Conservation (phyloP, 2,888 invertebrate genomes). For the Drosophila tanythrix region DNA sequence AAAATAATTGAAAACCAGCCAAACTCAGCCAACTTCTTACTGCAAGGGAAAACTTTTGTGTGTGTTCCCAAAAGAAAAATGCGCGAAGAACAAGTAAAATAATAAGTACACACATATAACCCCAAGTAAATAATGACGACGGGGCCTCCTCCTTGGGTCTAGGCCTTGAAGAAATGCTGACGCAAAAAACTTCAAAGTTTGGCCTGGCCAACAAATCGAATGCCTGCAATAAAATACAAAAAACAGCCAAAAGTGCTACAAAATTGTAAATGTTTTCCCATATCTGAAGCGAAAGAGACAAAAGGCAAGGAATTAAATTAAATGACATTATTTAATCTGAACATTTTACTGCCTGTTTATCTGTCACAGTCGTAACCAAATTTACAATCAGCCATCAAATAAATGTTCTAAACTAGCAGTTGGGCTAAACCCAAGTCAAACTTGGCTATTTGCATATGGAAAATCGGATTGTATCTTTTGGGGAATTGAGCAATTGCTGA, state of each 20-base stretch:
- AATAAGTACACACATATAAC: background rate
- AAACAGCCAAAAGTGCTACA: conserved; percentile 3
- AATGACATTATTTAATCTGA: background rate
- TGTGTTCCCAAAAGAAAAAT: conserved; percentile 9
- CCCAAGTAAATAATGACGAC: conserved; percentile 12
- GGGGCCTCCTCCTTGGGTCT: conserved; percentile 8
- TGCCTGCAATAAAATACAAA: conserved; percentile 15
- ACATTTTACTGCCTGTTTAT: background rate
- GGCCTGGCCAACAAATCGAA: conserved; percentile 14
- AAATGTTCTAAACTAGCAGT: background rate
- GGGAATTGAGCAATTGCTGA: conserved; percentile 4
- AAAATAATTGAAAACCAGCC: conserved; percentile 2
- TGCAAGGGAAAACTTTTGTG: conserved; percentile 43
- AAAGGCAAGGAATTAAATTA: background rate
- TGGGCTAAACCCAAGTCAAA: background rate
- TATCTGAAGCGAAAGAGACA: background rate
- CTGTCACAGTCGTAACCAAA: background rate
- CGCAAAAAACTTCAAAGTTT: conserved; percentile 17
- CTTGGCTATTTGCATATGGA: conserved; percentile 35
- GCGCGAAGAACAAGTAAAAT: conserved; percentile 5
- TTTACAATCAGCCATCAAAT: background rate
- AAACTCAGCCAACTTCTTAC: conserved; percentile 28
- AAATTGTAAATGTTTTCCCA: background rate
- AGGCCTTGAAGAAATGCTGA: conserved; percentile 12
- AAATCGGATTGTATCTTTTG: conserved; percentile 24